Evolutionary conservation across 2,888 invertebrate genomes (phyloP).

Genomic region (Salticus scenicus): DNA sequence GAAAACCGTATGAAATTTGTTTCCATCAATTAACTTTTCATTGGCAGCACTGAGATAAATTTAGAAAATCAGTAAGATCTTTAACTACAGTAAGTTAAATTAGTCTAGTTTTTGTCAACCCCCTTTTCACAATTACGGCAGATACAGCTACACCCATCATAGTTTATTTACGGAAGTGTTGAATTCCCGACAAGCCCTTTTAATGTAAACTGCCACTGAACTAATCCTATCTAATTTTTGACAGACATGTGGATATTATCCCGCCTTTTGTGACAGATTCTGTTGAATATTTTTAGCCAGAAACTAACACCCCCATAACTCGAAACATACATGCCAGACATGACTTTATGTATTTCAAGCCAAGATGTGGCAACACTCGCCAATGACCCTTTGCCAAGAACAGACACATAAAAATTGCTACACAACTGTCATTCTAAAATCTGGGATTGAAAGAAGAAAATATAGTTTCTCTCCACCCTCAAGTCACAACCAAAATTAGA

Average conservation of each 20-base stretch:
- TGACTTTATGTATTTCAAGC: constrained; percentile 9
- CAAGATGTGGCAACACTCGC: constrained; percentile 12
- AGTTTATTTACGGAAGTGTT: constrained; percentile 22
- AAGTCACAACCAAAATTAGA: constrained; percentile 64
- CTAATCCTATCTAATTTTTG: background rate
- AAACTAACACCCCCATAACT: background rate
- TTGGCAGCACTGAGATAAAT: too few relatives aligned
- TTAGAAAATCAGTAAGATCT: too few relatives aligned
- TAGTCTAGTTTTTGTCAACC: too few relatives aligned
- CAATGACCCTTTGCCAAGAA: constrained; percentile 22
- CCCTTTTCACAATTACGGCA: too few relatives aligned
- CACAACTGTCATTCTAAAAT: constrained; percentile 2
- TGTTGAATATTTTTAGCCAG: background rate
- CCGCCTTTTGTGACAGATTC: background rate
- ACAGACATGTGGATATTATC: background rate
- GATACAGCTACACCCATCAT: too few relatives aligned
- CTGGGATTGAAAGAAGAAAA: constrained; percentile 9
- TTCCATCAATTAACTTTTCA: too few relatives aligned
- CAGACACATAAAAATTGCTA: background rate
- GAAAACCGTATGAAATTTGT: too few relatives aligned
- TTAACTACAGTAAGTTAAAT: too few relatives aligned
- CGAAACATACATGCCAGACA: background rate
- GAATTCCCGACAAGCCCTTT: too few relatives aligned
- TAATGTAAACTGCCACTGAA: background rate
- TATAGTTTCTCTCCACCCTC: constrained; percentile 38